phyloP scores from a whole-genome alignment of 1,140 invertebrate genomes.

The Philotrypesis tridentata region DNA sequence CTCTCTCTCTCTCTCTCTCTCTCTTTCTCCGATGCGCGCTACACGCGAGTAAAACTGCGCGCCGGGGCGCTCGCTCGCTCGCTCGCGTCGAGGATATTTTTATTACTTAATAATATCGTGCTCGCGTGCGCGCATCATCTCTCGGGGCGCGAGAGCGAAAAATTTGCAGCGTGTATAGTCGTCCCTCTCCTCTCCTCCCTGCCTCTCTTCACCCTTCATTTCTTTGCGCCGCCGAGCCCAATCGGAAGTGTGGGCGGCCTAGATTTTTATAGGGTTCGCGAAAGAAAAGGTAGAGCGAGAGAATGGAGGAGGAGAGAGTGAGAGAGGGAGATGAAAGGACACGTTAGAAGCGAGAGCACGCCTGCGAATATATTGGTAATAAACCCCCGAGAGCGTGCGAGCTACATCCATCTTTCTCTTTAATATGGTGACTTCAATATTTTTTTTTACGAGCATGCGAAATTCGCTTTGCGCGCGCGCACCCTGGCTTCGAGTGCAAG shows the following conservation, averaged over 20 bases:
- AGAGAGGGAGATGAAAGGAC: neutral
- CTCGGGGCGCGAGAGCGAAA: neutral
- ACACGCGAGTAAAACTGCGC: neutral
- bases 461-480: constrained; percentile 22
- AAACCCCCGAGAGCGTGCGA: neutral
- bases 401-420: constrained; percentile 38
- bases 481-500: neutral
- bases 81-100: constrained; percentile 57
- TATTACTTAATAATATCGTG: constrained; percentile 57
- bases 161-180: constrained; percentile 1
- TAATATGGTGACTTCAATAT: constrained; percentile 46
- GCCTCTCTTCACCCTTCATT: neutral
- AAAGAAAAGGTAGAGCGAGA: neutral
- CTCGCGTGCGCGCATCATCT: neutral
- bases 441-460: constrained; percentile 43
- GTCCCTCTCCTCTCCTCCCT: neutral
- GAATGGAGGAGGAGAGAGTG: neutral
- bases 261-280: neutral
- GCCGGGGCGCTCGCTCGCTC: too few species aligned
- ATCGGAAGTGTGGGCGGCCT: constrained; percentile 27
- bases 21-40: too few species aligned
- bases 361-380: constrained; percentile 43
- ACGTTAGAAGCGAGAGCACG: neutral
- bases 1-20: too few species aligned
- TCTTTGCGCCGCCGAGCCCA: neutral